These are phyloP conservation scores for Drosophila nr. fundita DNA, from an alignment of 2,888 invertebrate species.

Conservation along the genomic window DNA sequence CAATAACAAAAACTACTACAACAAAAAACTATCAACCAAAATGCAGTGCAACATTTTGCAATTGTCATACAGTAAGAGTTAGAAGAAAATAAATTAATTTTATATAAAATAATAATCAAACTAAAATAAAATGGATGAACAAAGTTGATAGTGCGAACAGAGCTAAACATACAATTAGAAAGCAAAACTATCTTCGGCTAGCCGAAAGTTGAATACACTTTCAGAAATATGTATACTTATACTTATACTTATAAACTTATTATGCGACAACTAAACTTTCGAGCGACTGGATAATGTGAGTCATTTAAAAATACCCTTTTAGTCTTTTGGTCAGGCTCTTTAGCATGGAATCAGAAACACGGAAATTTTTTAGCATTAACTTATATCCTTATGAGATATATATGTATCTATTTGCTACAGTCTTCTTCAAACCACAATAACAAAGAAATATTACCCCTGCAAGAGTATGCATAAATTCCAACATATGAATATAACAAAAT, in stretches of 20 bases:
- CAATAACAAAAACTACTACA: constrained; percentile 15
- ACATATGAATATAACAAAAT: constrained; percentile 19
- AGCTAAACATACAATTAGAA: background rate
- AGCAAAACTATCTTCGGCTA: background rate
- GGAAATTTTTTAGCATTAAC: background rate
- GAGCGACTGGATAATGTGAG: background rate
- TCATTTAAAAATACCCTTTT: background rate
- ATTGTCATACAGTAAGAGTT: constrained; percentile 34
- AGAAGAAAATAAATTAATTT: constrained; percentile 8
- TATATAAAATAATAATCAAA: constrained; percentile 16
- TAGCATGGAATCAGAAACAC: background rate
- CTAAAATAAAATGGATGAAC: constrained; percentile 17
- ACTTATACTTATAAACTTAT: background rate
- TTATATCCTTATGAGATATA: background rate
- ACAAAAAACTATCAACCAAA: constrained; percentile 27
- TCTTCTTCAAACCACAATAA: background rate
- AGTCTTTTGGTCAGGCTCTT: background rate
- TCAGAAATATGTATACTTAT: background rate
- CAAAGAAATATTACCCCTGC: background rate
- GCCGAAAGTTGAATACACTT: constrained; percentile 6
- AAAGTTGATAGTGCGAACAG: constrained; percentile 1
- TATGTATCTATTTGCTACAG: background rate
- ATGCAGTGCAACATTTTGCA: constrained; percentile 26
- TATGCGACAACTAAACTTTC: background rate
- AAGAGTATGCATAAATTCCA: constrained; percentile 1